Percentiles rank a stretch among this genome's conserved stretches.
These are phyloP conservation scores for Dryomyza anilis DNA, from an alignment of 2,888 invertebrate genomes.

Conservation along the genomic window DNA sequence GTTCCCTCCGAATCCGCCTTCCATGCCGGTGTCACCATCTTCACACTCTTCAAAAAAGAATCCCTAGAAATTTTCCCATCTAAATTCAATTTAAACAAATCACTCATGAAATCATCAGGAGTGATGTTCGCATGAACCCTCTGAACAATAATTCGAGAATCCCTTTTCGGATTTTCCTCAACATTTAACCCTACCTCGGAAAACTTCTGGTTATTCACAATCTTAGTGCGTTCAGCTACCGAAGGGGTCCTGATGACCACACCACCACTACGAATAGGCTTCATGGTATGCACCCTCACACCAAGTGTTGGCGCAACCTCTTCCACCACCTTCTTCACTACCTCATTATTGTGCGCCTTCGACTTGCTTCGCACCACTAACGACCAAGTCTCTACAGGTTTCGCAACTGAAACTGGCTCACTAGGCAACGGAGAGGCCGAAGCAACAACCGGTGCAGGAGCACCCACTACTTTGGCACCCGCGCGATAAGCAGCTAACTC, in stretches of 20 bases:
- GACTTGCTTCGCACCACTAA: constrained; percentile 2
- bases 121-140: constrained; percentile 20
- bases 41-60: constrained; percentile 17
- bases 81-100: constrained; percentile 7
- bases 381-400: constrained; percentile 16
- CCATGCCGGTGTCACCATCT: constrained; percentile 25
- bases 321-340: constrained; percentile 17
- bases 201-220: constrained; percentile 28
- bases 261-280: constrained; percentile 21
- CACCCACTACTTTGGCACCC: no score
- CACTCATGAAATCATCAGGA: constrained; percentile 24
- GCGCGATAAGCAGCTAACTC: no score
- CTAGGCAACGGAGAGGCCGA: no score
- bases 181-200: constrained; percentile 20
- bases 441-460: no score
- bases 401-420: no score
- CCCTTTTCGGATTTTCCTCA: background rate
- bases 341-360: background rate
- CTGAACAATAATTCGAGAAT: constrained; percentile 16
- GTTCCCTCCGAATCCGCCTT: background rate
- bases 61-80: no score
- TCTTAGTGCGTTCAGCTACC: constrained; percentile 18
- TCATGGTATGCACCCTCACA: background rate
- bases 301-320: constrained; percentile 13
- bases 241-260: constrained; percentile 33